These are phyloP conservation scores for Trachelus tabidus DNA, from an alignment of 2,888 invertebrate species.

Conservation along the genomic window DNA sequence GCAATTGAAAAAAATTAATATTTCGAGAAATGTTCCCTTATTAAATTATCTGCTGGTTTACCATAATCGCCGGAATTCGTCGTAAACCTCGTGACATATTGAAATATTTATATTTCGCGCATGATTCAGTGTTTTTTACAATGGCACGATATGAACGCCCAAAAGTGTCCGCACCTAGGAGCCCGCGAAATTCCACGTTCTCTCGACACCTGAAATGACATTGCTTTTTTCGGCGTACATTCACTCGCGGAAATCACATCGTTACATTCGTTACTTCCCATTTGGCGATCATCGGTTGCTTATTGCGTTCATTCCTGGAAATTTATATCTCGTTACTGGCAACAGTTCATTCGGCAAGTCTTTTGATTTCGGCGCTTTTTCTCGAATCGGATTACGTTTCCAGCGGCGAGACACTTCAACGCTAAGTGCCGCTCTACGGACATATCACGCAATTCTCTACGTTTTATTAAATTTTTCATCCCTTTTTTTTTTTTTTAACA, in stretches of 20 bases:
- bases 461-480: neutral
- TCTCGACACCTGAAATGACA: slow-evolving; percentile 28
- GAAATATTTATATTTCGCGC: slow-evolving; percentile 15
- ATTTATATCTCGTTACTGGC: neutral
- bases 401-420: neutral
- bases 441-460: neutral
- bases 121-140: slow-evolving; percentile 9
- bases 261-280: neutral
- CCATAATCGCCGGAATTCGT: neutral
- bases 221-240: slow-evolving; percentile 14
- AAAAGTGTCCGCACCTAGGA: slow-evolving; percentile 15
- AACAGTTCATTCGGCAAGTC: neutral
- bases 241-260: neutral
- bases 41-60: neutral
- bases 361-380: slow-evolving; percentile 45
- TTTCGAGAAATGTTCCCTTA: neutral
- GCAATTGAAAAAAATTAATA: slow-evolving; percentile 29
- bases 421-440: neutral
- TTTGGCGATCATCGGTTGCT: neutral
- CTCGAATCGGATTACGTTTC: slow-evolving; percentile 27
- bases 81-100: neutral
- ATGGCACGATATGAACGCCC: slow-evolving; percentile 32
- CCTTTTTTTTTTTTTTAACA: neutral
- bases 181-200: slow-evolving; percentile 16
- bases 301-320: neutral